Conservation (phyloP, 2,888 invertebrate species). For the Synergus umbraculus region DNA sequence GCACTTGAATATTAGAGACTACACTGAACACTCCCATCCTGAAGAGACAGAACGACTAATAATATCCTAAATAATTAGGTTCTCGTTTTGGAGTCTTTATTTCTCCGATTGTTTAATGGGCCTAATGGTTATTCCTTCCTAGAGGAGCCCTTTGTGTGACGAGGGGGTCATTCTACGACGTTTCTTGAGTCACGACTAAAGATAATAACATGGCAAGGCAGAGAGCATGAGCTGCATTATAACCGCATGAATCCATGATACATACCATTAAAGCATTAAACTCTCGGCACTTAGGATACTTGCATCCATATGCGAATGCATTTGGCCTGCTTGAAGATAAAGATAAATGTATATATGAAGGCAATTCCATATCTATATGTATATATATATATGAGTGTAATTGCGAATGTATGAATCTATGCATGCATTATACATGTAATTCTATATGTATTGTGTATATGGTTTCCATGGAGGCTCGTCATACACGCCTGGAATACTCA, state of each 20-base stretch:
- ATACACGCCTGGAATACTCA: constrained; percentile 31
- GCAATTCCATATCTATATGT: background rate
- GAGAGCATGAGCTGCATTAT: constrained; percentile 8
- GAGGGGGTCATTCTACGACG: constrained; percentile 1
- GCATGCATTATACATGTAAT: background rate
- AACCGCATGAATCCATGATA: constrained; percentile 40
- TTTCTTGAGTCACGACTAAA: constrained; percentile 44
- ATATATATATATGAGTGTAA: background rate
- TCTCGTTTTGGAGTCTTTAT: constrained; percentile 27
- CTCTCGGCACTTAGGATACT: constrained; percentile 33
- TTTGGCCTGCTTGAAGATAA: background rate
- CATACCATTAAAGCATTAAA: constrained; percentile 45
- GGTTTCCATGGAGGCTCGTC: constrained; percentile 15
- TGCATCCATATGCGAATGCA: constrained; percentile 37
- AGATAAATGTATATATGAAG: background rate
- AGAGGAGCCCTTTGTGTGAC: constrained; percentile 24
- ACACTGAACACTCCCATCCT: background rate
- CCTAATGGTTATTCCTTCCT: constrained; percentile 3
- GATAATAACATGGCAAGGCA: constrained; percentile 46
- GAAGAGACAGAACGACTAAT: background rate
- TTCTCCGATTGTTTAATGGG: constrained; percentile 28
- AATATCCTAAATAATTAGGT: constrained; percentile 14
- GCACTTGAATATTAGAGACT: background rate
- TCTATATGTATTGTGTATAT: background rate
- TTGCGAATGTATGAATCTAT: background rate